Evolutionary conservation across 2,113 vertebrate genomes (phyloP).

Genomic region (Ptyas mucosa): DNA sequence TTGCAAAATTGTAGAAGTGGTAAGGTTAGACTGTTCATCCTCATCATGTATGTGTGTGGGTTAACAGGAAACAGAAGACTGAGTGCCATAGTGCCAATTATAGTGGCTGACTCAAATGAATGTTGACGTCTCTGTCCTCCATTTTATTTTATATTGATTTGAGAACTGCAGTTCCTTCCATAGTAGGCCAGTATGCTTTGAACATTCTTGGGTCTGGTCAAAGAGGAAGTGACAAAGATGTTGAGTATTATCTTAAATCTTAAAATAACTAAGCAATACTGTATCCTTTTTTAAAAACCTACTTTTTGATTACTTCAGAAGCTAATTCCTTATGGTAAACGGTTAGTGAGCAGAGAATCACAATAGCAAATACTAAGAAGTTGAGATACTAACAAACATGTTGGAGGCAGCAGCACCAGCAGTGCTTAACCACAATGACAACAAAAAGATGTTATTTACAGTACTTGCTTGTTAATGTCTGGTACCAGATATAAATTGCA

Average conservation of each 20-base stretch:
- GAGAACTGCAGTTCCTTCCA: conserved; percentile 41
- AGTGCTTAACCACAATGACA: neutral
- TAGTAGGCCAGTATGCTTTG: conserved; percentile 47
- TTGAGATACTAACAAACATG: neutral
- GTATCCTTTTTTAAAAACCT: neutral
- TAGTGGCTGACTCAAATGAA: conserved; percentile 56
- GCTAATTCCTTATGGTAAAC: neutral
- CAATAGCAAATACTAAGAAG: neutral
- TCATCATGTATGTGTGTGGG: conserved; percentile 33
- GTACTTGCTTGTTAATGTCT: neutral
- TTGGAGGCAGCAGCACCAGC: neutral
- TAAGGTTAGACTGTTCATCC: conserved; percentile 31
- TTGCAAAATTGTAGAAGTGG: neutral
- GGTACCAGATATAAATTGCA: neutral
- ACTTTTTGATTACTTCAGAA: neutral
- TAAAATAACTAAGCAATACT: neutral
- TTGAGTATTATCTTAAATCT: neutral
- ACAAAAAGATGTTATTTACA: neutral
- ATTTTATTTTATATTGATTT: conserved; percentile 55
- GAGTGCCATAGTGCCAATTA: conserved; percentile 42
- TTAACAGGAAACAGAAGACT: conserved; percentile 62
- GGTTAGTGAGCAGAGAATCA: neutral
- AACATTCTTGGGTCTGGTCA: conserved; percentile 24
- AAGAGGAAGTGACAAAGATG: conserved; percentile 1
- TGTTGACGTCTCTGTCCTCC: conserved; percentile 35